Conservation (phyloP, 2,797 vertebrate genomes). For the Thalassophryne amazonica region DNA sequence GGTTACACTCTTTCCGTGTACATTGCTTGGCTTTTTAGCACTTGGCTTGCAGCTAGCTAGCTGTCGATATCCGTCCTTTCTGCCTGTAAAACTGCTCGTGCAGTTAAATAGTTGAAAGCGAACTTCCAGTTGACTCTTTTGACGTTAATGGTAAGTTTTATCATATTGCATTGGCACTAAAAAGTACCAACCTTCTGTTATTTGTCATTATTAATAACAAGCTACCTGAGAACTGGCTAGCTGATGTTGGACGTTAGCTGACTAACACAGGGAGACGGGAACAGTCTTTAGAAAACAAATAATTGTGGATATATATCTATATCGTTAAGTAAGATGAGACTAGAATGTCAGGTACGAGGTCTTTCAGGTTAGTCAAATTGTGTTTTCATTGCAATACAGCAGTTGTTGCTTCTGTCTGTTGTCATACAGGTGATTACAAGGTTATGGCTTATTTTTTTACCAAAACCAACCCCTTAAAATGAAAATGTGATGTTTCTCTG, state of each 20-base stretch:
- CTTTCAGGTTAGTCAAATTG: constrained; percentile 7
- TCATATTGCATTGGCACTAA: neutral
- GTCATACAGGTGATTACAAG: no score
- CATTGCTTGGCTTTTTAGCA: constrained; percentile 42
- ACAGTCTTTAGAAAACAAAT: neutral
- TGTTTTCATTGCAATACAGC: constrained; percentile 46
- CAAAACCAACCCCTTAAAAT: no score
- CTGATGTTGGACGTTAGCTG: constrained; percentile 34
- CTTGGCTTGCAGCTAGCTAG: constrained; percentile 53
- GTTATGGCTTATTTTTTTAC: no score
- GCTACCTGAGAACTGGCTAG: constrained; percentile 45
- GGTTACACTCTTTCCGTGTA: constrained; percentile 36
- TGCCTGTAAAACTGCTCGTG: neutral
- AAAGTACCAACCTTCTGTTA: constrained; percentile 1
- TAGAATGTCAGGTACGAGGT: neutral
- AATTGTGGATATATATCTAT: neutral
- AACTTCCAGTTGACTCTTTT: neutral
- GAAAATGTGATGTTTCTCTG: no score
- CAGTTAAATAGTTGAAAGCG: neutral
- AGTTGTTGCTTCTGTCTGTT: constrained; percentile 11
- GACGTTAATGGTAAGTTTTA: constrained; percentile 51
- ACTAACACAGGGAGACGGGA: neutral
- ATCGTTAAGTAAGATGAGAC: neutral
- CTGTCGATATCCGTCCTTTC: constrained; percentile 14
- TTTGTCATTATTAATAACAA: constrained; percentile 20